Evolutionary conservation across 2,113 vertebrate species (phyloP).

Genomic region (Porphyrio hochstetteri): DNA sequence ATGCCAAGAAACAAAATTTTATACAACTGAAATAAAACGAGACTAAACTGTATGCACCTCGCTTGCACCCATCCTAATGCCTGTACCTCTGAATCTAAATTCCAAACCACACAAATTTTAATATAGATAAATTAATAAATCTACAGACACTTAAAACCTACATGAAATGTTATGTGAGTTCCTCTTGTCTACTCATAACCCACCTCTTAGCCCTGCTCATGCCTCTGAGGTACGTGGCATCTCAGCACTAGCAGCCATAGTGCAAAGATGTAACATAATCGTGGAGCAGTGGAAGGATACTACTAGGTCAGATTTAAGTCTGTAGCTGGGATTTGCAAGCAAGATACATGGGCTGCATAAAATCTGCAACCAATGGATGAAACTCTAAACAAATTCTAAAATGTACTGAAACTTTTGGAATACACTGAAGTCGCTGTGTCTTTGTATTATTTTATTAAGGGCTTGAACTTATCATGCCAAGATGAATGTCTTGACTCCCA

Average conservation of each 20-base stretch:
- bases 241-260: neutral
- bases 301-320: neutral
- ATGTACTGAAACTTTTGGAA: neutral
- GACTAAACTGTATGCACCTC: neutral
- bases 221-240: neutral
- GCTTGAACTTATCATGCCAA: neutral
- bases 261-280: neutral
- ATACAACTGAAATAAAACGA: neutral
- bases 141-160: neutral
- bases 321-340: neutral
- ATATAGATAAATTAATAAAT: neutral
- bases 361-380: neutral
- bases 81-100: neutral
- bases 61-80: neutral
- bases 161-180: neutral
- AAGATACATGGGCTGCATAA: neutral
- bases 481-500: neutral
- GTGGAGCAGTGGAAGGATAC: neutral
- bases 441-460: neutral
- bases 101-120: neutral
- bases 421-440: neutral
- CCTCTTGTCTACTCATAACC: neutral
- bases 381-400: neutral
- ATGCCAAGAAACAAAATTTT: neutral
- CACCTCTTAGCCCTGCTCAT: neutral